Evolutionary conservation across 2,888 invertebrate genomes (phyloP).

Genomic region (Odontocerum albicorne): DNA sequence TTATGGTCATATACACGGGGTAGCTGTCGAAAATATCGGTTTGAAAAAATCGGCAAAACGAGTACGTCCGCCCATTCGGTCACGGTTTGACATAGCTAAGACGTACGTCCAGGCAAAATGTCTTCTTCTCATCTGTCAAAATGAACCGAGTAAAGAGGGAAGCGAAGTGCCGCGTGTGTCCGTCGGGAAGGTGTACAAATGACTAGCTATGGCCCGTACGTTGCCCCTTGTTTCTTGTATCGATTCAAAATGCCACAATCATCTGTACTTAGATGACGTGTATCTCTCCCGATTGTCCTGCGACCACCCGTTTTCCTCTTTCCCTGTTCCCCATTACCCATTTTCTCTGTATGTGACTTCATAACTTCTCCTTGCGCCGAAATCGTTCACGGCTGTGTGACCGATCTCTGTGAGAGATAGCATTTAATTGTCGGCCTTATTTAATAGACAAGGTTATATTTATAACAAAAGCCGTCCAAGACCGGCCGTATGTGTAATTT

Average conservation of each 20-base stretch:
- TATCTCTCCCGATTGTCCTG: neutral
- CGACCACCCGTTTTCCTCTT: too few species aligned
- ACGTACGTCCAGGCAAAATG: slow-evolving; percentile 21
- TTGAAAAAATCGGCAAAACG: slow-evolving; percentile 22
- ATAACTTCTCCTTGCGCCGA: too few species aligned
- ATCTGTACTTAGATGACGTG: slow-evolving; percentile 22
- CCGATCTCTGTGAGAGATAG: neutral
- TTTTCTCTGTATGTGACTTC: too few species aligned
- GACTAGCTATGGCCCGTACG: slow-evolving; percentile 15
- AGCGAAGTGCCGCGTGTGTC: slow-evolving; percentile 15
- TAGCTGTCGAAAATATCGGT: slow-evolving; percentile 6
- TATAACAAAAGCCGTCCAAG: slow-evolving; percentile 9
- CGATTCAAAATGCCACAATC: slow-evolving; percentile 27
- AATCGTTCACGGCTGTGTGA: too few species aligned
- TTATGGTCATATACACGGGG: neutral
- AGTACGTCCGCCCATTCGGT: slow-evolving; percentile 29
- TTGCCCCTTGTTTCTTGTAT: slow-evolving; percentile 27
- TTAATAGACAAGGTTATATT: slow-evolving; percentile 19
- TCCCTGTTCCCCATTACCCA: too few species aligned
- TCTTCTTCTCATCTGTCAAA: slow-evolving; percentile 31
- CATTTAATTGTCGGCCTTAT: slow-evolving; percentile 14
- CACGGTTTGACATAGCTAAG: slow-evolving; percentile 8
- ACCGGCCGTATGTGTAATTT: too few species aligned
- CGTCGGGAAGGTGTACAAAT: slow-evolving; percentile 21
- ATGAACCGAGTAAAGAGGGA: slow-evolving; percentile 24